Evolutionary conservation across 2,888 invertebrate species (phyloP), one percentile per base, ranked within the genome.

Genomic region (Ichneumoninae sp.): DNA sequence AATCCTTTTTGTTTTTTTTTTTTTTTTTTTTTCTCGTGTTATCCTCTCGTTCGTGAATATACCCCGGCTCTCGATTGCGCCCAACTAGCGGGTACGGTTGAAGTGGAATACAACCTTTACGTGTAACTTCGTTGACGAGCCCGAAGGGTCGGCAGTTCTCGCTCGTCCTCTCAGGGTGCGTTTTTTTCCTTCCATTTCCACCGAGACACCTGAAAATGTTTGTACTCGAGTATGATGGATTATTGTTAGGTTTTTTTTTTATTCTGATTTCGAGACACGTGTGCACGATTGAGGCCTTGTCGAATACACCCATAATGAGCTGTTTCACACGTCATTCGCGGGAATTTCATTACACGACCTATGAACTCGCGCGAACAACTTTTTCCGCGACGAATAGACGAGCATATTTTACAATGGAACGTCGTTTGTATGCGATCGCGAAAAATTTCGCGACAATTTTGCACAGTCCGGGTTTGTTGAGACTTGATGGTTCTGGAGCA

Each of bases 321-420:
- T 54, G 52, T 77, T 62, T 22, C 44, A 50, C 75, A 13, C 71
- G 57, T 69, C 72, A 71, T 82, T 79, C 26, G 36, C 80, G 70
- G 16, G 26, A 13, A 60, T 70, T 65, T 22, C 65, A 44, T 65
- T 62, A 33, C 30, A 50, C 33, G 62, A 57, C 57, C 57, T 57
- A 57, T 57, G 57, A 57, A 57, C 57, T 57, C 26, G 26, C 10
- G 57, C 22, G 22, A 57, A 13, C 57, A 22, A 22, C 26, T 10
- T 57, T 57, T 57, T 57, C 22, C 57, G 57, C 57, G 57, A 57
- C 57, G 57, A 57, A 57, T 26, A 26, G 57, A 57, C 10, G 26
- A 57, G 13, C 26, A 26, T 22, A 26, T 26, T 57, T 57, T 22
- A 26, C 26, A 13, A 57, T 26, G 57, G 22, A 57, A 57, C 22